Evolutionary conservation across 2,888 invertebrate species (phyloP).

Genomic region (Phengaris arion): DNA sequence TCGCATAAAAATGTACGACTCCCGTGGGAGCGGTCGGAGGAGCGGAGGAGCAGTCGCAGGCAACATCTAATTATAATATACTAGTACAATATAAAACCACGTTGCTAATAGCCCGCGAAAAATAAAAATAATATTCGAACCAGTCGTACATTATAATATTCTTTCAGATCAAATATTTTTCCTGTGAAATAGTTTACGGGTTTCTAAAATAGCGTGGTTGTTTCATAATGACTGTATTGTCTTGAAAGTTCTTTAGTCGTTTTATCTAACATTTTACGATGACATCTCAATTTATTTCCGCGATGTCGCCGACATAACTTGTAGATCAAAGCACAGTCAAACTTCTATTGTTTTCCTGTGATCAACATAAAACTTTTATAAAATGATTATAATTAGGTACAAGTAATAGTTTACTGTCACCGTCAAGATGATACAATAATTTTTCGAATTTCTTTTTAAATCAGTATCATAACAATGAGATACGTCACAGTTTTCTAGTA

Average conservation of each 20-base stretch:
- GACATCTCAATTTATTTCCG: slow-evolving; percentile 35
- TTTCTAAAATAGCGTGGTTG: slow-evolving; percentile 31
- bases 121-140: no score
- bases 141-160: no score
- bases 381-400: slow-evolving; percentile 28
- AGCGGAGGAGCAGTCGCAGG: no score
- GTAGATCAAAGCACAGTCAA: slow-evolving; percentile 37
- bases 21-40: no score
- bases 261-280: slow-evolving; percentile 35
- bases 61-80: no score
- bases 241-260: slow-evolving; percentile 38
- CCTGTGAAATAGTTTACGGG: slow-evolving; percentile 30
- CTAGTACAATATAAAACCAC: no score
- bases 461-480: no score
- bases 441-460: not conserved
- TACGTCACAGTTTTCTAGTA: no score
- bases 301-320: slow-evolving; percentile 35
- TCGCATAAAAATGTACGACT: no score
- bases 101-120: no score
- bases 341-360: slow-evolving; percentile 42
- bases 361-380: slow-evolving; percentile 32
- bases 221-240: slow-evolving; percentile 34
- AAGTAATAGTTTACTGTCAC: slow-evolving; percentile 21
- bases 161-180: not conserved
- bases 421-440: not conserved